These are phyloP conservation scores for Pyxicephalus adspersus DNA, from an alignment of 2,113 vertebrate genomes.

Conservation along the genomic window DNA sequence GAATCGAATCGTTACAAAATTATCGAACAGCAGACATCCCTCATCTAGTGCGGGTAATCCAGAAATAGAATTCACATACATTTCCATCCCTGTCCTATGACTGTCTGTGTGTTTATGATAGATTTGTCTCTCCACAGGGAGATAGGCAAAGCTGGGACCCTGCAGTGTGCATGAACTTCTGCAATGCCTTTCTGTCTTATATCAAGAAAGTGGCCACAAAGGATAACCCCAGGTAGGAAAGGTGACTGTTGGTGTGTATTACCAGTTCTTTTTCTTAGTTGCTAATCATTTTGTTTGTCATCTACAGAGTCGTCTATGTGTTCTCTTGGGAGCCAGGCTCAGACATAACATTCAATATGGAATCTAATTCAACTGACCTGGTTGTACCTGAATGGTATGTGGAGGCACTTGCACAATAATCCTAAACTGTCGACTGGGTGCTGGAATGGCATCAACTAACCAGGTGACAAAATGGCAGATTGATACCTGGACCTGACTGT, in stretches of 20 bases:
- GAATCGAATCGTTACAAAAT: constrained; percentile 78
- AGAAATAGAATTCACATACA: no score
- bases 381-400: constrained; percentile 35
- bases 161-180: constrained; percentile 92
- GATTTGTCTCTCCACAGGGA: constrained; percentile 64
- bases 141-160: constrained; percentile 88
- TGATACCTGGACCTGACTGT: no score
- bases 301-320: constrained; percentile 73
- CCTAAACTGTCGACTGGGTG: background rate
- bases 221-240: constrained; percentile 80
- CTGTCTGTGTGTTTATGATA: background rate
- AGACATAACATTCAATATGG: constrained; percentile 75
- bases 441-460: no score
- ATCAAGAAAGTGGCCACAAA: constrained; percentile 74
- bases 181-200: constrained; percentile 84
- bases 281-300: background rate
- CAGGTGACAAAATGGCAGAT: no score
- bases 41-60: constrained; percentile 33
- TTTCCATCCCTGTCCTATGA: background rate
- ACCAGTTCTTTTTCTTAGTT: background rate
- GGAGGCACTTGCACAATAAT: background rate
- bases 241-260: background rate
- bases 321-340: constrained; percentile 75
- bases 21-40: constrained; percentile 28
- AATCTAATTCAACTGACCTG: constrained; percentile 69